These are phyloP conservation scores for Sciaenops ocellatus DNA, from an alignment of 2,797 vertebrate species.

Conservation along the genomic window DNA sequence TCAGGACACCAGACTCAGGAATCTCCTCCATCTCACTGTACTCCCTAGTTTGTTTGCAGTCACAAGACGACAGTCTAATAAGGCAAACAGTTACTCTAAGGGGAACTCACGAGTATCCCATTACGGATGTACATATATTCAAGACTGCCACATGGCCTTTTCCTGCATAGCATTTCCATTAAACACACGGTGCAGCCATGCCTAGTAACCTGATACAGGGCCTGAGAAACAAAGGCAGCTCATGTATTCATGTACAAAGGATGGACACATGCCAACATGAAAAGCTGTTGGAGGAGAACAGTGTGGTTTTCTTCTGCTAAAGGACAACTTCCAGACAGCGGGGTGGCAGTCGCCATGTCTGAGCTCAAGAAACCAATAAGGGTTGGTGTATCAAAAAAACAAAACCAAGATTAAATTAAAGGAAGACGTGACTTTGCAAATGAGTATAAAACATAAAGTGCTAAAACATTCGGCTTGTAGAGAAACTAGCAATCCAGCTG, in stretches of 20 bases:
- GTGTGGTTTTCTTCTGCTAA: conserved; percentile 64
- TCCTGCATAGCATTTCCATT: conserved; percentile 82
- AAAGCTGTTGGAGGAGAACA: conserved; percentile 69
- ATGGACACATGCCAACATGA: conserved; percentile 81
- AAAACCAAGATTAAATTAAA: conserved; percentile 56
- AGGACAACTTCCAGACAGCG: conserved; percentile 67
- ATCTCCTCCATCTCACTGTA: conserved; percentile 63
- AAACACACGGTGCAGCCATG: conserved; percentile 76
- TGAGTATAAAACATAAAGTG: conserved; percentile 23
- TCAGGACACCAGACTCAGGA: conserved; percentile 50
- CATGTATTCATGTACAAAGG: conserved; percentile 80
- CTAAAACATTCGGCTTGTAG: conserved; percentile 47
- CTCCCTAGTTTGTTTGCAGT: conserved; percentile 75
- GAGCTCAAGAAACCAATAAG: conserved; percentile 34
- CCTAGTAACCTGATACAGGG: conserved; percentile 77
- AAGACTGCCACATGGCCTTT: conserved; percentile 79
- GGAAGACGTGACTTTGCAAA: conserved; percentile 28
- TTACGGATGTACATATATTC: conserved; percentile 83
- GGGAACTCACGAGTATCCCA: conserved; percentile 81
- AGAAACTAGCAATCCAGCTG: conserved; percentile 61
- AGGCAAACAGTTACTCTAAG: conserved; percentile 76
- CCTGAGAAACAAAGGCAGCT: conserved; percentile 82
- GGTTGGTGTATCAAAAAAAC: conserved; percentile 36
- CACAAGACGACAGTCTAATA: conserved; percentile 81
- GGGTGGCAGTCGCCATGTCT: conserved; percentile 64